Conservation (phyloP, 1,140 invertebrate species). For the Nasonia vitripennis region DNA sequence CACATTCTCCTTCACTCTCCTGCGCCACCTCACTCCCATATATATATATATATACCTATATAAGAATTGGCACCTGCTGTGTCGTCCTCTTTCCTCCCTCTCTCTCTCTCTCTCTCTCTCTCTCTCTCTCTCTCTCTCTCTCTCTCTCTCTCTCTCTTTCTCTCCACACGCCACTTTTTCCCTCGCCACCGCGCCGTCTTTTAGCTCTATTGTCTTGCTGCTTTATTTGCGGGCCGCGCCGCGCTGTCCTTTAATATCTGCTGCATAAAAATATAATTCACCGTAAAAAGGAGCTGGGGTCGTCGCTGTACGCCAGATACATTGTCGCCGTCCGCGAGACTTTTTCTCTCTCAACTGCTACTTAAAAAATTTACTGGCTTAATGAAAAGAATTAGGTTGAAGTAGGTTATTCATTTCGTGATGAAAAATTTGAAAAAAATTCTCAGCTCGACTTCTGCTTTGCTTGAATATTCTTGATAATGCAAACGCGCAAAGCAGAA, state of each 20-base stretch:
- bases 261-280: slow-evolving; percentile 19
- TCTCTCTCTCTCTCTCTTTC: too few relatives aligned
- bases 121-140: too few relatives aligned
- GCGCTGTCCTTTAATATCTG: slow-evolving; percentile 23
- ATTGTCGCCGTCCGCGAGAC: background rate
- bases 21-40: too few relatives aligned
- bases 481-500: too few relatives aligned
- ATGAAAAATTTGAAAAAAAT: background rate
- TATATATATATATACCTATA: too few relatives aligned
- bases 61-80: background rate
- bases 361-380: background rate
- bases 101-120: too few relatives aligned
- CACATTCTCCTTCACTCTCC: too few relatives aligned
- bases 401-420: background rate
- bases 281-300: background rate
- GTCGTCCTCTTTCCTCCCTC: background rate
- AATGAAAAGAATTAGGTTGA: background rate
- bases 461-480: too few relatives aligned
- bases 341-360: background rate
- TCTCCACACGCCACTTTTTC: background rate
- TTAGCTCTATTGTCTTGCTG: background rate
- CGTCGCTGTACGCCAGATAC: background rate
- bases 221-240: background rate
- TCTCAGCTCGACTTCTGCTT: too few relatives aligned
- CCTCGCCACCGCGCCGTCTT: background rate